Evolutionary conservation across 92 coral and sea anemone species (phyloP).

Genomic region (Epizoanthus stellaris): DNA sequence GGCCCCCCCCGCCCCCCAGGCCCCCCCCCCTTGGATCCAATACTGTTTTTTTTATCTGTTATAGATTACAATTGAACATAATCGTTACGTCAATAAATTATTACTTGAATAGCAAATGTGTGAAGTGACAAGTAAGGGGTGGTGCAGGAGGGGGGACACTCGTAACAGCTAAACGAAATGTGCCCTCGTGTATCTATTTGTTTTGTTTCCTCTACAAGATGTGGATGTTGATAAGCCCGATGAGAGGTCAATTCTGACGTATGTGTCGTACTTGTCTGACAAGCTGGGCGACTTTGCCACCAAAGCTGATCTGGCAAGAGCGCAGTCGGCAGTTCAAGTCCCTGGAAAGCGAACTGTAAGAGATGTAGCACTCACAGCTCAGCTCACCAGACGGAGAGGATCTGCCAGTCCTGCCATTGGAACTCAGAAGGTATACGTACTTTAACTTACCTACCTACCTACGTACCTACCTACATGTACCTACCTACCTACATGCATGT

Average conservation of each 20-base stretch:
- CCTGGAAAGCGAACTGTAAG: constrained; percentile 65
- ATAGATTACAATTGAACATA: too few species aligned
- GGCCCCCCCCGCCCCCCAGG: too few species aligned
- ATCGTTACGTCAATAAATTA: too few species aligned
- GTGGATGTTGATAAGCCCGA: constrained; percentile 89
- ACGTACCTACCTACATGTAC: too few species aligned
- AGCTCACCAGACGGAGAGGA: constrained; percentile 29
- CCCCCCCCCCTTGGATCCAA: too few species aligned
- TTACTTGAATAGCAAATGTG: too few species aligned
- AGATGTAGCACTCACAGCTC: constrained; percentile 59
- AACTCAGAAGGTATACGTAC: constrained; percentile 1
- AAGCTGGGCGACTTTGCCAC: constrained; percentile 64
- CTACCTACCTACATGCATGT: too few species aligned
- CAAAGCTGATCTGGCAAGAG: constrained; percentile 48
- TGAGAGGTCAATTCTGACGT: constrained; percentile 80
- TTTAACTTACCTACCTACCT: too few species aligned
- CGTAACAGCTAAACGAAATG: not conserved
- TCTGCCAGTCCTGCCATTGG: constrained; percentile 28
- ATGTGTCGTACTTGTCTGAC: constrained; percentile 80
- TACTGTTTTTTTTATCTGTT: too few species aligned
- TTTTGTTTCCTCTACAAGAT: constrained; percentile 45
- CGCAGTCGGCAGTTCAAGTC: constrained; percentile 58
- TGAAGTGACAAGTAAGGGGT: not conserved
- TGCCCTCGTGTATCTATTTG: not conserved
- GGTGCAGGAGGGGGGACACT: not conserved